Evolutionary conservation across 2,113 vertebrate species (phyloP).

Genomic region (Geococcyx californianus): DNA sequence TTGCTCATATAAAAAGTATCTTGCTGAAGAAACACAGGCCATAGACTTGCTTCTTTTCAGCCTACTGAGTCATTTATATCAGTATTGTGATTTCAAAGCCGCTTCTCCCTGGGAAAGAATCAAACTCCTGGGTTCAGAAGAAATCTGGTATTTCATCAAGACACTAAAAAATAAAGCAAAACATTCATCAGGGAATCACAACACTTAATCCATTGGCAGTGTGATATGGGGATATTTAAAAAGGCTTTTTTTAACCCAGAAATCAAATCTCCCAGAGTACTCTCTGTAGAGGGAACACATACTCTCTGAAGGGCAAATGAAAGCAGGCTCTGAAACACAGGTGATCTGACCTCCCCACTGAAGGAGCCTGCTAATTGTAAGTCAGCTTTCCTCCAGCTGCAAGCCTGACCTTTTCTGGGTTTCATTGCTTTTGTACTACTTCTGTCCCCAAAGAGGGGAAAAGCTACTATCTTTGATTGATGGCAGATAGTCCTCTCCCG

Average conservation of each 20-base stretch:
- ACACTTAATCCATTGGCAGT: not conserved
- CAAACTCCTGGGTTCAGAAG: not conserved
- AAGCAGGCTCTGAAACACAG: not conserved
- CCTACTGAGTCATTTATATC: not conserved
- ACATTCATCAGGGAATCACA: not conserved
- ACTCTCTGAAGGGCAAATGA: not conserved
- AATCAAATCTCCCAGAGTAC: not conserved
- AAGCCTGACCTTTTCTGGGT: not conserved
- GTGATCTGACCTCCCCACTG: not conserved
- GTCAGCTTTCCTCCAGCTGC: not conserved
- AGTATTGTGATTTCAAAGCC: not conserved
- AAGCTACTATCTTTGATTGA: not conserved
- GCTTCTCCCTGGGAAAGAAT: not conserved
- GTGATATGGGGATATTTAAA: not conserved
- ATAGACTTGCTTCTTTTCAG: not conserved
- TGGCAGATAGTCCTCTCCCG: not conserved
- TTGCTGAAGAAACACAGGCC: not conserved
- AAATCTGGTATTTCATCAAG: not conserved
- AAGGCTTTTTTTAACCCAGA: not conserved
- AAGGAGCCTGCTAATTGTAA: not conserved
- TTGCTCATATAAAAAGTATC: not conserved
- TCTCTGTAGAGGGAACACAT: not conserved
- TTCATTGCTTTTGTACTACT: not conserved
- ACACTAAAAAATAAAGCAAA: not conserved
- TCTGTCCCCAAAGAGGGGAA: not conserved